These are phyloP conservation scores for Coregonus ussuriensis DNA, from an alignment of 2,797 vertebrate genomes.

Conservation along the genomic window DNA sequence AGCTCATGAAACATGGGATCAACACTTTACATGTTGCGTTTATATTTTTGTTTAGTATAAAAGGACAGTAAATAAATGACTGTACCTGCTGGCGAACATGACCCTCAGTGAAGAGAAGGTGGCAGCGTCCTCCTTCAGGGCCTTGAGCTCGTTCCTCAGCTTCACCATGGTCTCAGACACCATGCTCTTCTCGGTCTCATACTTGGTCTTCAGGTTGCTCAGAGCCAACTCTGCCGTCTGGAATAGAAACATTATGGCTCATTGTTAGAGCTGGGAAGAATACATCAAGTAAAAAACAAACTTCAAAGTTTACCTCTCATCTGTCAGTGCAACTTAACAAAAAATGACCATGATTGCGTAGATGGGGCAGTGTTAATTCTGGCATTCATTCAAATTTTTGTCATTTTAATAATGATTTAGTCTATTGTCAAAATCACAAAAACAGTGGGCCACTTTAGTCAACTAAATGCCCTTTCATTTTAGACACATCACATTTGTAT, in stretches of 20 bases:
- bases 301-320: not conserved
- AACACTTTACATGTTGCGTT: no score
- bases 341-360: not conserved
- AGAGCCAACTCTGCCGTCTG: conserved; percentile 86
- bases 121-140: conserved; percentile 85
- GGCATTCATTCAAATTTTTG: no score
- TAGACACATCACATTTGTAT: no score
- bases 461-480: no score
- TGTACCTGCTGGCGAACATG: conserved; percentile 87
- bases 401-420: no score
- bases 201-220: conserved; percentile 86
- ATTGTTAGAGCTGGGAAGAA: not conserved
- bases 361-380: not conserved
- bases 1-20: no score
- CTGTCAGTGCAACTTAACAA: not conserved
- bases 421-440: no score
- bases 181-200: conserved; percentile 84
- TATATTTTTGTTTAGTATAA: not conserved
- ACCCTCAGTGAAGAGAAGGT: conserved; percentile 86
- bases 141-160: conserved; percentile 85
- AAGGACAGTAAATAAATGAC: not conserved
- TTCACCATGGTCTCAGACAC: conserved; percentile 86
- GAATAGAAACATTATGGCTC: not conserved
- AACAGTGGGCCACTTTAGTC: no score
- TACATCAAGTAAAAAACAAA: not conserved